These are phyloP conservation scores for Holothuria leucospilota DNA, from an alignment of 53 echinoderm and acorn worm species.

Conservation along the genomic window DNA sequence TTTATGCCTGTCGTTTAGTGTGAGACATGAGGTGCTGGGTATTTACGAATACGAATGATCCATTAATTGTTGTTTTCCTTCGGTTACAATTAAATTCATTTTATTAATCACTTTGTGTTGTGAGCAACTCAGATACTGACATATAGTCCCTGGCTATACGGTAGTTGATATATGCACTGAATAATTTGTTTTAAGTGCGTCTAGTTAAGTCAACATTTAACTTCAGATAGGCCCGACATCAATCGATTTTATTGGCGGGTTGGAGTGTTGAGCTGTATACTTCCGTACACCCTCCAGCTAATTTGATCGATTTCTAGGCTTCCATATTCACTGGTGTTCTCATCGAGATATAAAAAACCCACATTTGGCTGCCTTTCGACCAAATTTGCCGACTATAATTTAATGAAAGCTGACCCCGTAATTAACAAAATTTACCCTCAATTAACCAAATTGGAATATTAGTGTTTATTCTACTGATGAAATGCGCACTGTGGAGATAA, in stretches of 20 bases:
- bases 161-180: conserved; percentile 25
- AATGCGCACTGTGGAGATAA: conserved; percentile 40
- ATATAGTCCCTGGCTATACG: neutral
- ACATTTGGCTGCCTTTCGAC: conserved; percentile 44
- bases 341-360: conserved; percentile 33
- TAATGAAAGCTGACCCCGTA: conserved; percentile 56
- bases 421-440: conserved; percentile 57
- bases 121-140: too few species aligned
- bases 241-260: conserved; percentile 34
- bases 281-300: conserved; percentile 40
- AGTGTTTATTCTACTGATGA: conserved; percentile 57
- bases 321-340: conserved; percentile 8
- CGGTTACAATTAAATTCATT: too few species aligned
- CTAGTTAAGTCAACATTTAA: conserved; percentile 50
- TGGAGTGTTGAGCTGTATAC: conserved; percentile 44
- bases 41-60: too few species aligned
- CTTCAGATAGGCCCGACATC: conserved; percentile 28
- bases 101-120: too few species aligned
- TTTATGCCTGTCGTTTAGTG: too few species aligned
- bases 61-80: too few species aligned
- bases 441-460: conserved; percentile 60
- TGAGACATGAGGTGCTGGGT: too few species aligned
- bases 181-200: conserved; percentile 54
- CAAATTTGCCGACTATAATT: conserved; percentile 48
- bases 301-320: conserved; percentile 30